Evolutionary conservation across 2,113 vertebrate genomes (phyloP), one percentile per base, ranked within the genome.

Genomic region (Arvicanthis niloticus): DNA sequence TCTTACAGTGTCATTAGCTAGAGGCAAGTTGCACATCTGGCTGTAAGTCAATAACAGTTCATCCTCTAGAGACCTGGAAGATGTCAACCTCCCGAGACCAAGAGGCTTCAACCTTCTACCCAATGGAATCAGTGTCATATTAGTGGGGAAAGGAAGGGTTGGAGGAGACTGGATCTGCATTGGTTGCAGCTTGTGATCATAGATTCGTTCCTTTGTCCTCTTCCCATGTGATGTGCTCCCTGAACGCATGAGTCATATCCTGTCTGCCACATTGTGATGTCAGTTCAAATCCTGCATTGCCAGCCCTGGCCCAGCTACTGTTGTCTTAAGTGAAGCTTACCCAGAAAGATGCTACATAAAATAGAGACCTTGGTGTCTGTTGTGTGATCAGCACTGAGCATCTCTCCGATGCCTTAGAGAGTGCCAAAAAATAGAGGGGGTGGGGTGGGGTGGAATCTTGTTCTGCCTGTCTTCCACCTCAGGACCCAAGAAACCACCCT

Each of bases 41-140:
- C 56, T 95, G 73, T 53, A 88, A 73, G 67, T 42, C 81, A 85
- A 62, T 86, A 51, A 51, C 51, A 81, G 93, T 68, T 85, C 87
- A 70, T 67, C 58, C n/a, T 89, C 34, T 91, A 76, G n/a, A 93
- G 42, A 21, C 34, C 42, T 42, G n/a, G 40, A 95, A 82, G 12
- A 53, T 48, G 22, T 84, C 75, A 65, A 78, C 34, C 29, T 78
- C 34, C 37, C 75, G 56, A 88, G 29, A 75, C 80, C 56, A 93
- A 85, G 31, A 24, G 8, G 75, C 34, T n/a, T 85, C 72, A 93
- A 45, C 19, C 17, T 21, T 65, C 2, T 51, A 26, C 16, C 12
- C 24, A 15, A 75, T 75, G 70, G 82, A 91, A 53, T 78, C 29
- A 62, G 40, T 84, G 45, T 75, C 84, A 58, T 31, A 48, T 93